Base-by-base conservation (phyloP, 1,140 invertebrate genomes). In the Scaptomyza hsui region DNA sequence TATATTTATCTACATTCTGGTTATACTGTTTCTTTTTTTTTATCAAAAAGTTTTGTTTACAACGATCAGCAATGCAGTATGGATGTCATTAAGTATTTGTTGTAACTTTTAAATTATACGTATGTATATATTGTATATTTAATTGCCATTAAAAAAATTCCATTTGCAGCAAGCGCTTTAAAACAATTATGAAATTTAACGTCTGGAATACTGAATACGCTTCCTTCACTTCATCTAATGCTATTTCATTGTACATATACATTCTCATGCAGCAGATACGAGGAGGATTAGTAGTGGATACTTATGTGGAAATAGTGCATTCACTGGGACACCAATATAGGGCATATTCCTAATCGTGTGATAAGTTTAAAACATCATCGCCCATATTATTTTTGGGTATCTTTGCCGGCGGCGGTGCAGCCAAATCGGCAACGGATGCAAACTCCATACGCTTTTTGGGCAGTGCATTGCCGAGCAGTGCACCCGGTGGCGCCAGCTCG, bases 361-460 rank as follows among this genome's bases (percentile, higher is more conserved):
- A 90, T 61, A 90, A 49, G 52, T 89, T 90, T n/a, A 90, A 60
- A 7, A 89, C 72, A 49, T 91, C 89, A 57, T 91, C 90, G 13
- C 72, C 60, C 24, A 86, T 53, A 55, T 92, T 99, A 99, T 90
- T 99, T 74, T 92, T 93, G n/a, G 78, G 75, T 26, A 90, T 90
- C 62, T 91, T 92, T 4, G 82, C 86, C 64, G 76, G 91, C 44
- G 80, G 90, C 53, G 86, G 85, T 26, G 91, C 89, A 13, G 90
- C 89, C 51, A 92, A 56, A 70, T 92, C 91, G 9, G 90, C 91
- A 32, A 91, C 90, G 6, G 90, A 91, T 29, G 88, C 89, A 21
- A 89, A 89, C 74, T 92, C 90, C 86, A 90, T 92, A 32, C 90
- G 82, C 57, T 91, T 91, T 42, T 91, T 92, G n/a, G 86, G 82